A percentile compares a stretch with the other conserved stretches of the same genome.
These are phyloP conservation scores for Anastatus disparis DNA, from an alignment of 1,140 invertebrate genomes.

Conservation along the genomic window DNA sequence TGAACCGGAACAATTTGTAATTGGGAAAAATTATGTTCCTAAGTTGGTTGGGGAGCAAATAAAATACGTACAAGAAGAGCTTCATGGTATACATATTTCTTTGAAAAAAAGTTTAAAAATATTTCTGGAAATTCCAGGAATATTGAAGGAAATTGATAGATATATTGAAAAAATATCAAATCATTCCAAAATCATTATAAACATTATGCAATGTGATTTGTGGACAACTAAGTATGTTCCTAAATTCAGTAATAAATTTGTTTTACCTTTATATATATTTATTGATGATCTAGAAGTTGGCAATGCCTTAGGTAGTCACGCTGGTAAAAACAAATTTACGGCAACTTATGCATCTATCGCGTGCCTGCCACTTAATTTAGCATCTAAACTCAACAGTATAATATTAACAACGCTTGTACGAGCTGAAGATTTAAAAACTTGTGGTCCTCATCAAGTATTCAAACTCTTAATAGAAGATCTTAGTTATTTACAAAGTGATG, in stretches of 20 bases:
- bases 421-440: slow-evolving; percentile 9
- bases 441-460: slow-evolving; percentile 2
- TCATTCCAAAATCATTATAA: slow-evolving; percentile 15
- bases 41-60: too few species aligned
- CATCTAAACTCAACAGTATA: slow-evolving; percentile 21
- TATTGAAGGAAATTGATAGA: slow-evolving; percentile 25
- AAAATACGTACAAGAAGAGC: not conserved
- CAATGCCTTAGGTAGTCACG: slow-evolving; percentile 41
- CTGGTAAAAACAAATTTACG: slow-evolving; percentile 41
- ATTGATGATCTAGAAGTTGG: slow-evolving; percentile 44
- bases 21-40: too few species aligned
- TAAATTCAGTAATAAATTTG: not conserved
- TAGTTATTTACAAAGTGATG: slow-evolving; percentile 2
- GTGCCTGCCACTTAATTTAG: slow-evolving; percentile 33
- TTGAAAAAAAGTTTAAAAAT: slow-evolving; percentile 26
- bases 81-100: not conserved
- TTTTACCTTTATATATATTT: slow-evolving; percentile 42
- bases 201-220: slow-evolving; percentile 34
- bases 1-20: too few species aligned
- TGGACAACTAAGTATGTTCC: slow-evolving; percentile 22
- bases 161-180: slow-evolving; percentile 35
- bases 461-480: slow-evolving; percentile 7
- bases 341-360: slow-evolving; percentile 37
- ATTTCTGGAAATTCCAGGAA: slow-evolving; percentile 37
- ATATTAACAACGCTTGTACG: slow-evolving; percentile 15